Percentiles rank a stretch among this genome's conserved stretches.
phyloP scores from a whole-genome alignment of 2,797 vertebrate genomes.

The Melanotaenia nigrans region DNA sequence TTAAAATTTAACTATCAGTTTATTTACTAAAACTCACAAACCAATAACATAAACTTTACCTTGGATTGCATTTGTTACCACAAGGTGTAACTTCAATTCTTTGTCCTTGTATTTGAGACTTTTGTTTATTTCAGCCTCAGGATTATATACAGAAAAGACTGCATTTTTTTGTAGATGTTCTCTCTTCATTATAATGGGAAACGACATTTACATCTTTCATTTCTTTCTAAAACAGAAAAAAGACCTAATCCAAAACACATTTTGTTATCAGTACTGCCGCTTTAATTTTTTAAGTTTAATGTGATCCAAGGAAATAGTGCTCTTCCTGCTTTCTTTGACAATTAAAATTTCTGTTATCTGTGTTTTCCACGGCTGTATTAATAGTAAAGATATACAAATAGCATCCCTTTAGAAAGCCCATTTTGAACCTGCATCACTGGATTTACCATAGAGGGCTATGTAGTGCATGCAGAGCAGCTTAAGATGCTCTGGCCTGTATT shows the following conservation, averaged over 20 bases:
- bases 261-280: constrained; percentile 46
- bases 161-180: constrained; percentile 61
- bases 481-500: constrained; percentile 61
- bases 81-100: constrained; percentile 36
- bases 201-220: constrained; percentile 43
- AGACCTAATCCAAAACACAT: constrained; percentile 5
- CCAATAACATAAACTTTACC: constrained; percentile 20
- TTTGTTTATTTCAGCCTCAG: constrained; percentile 53
- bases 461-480: constrained; percentile 62
- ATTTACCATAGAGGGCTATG: constrained; percentile 43
- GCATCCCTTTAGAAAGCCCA: constrained; percentile 19
- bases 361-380: constrained; percentile 9
- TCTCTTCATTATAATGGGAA: constrained; percentile 71
- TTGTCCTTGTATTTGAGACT: constrained; percentile 57
- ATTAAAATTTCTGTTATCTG: constrained; percentile 36
- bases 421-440: constrained; percentile 43
- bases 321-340: neutral
- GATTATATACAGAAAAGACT: constrained; percentile 60
- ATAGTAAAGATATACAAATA: constrained; percentile 32
- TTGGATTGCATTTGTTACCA: constrained; percentile 30
- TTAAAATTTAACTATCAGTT: neutral
- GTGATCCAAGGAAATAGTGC: constrained; percentile 6
- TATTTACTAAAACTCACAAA: constrained; percentile 31
- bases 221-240: constrained; percentile 35
- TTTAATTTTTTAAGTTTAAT: constrained; percentile 1